Evolutionary conservation across 1,140 invertebrate species (phyloP), one percentile per base, ranked within the genome.

Genomic region (Halotydeus destructor): DNA sequence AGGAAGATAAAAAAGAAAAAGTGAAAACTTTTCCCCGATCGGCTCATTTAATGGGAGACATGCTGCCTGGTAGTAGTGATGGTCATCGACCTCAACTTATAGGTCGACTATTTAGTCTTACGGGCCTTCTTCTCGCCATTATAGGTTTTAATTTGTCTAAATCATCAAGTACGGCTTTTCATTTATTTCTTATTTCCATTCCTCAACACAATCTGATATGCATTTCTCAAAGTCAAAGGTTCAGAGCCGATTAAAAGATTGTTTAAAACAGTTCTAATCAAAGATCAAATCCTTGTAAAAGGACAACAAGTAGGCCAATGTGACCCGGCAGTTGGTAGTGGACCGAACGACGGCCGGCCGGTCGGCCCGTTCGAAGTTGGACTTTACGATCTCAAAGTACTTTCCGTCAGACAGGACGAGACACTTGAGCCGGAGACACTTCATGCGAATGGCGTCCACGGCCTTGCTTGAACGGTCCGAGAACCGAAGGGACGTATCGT

Each of bases 351-450:
- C 88, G 1, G 91, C 96, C 34, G 72, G 72, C 49, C 93, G 69
- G 60, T 98, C 91, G 3, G 94, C 93, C 52, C 94, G 69, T 60
- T 98, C 93, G 57, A 98, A 99, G 61, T 99, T 99, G 0, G 91
- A 91, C 60, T 96, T 94, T 11, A 97, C 46, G 48, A 96, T 81
- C 65, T 99, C 94, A 56, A 96, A 99, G 60, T 99, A 98, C 41
- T 93, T 79, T 3, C 94, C 94, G 60, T 99, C 94, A 58, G 86
- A 94, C 55, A 88, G 63, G 5, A 77, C 74, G 30, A 86, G 66
- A 55, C 79, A 85, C 33, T 71, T 71, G 12, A 89, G 61, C 57
- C 83, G 80, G 0, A 85, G 62, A 52, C 83, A 86, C 49, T 83
- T 84, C 0, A 91, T 81, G 27, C 84, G 69, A 31, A 88, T 60